Conservation (phyloP, 2,113 vertebrate species). For the Neolamprologus hecqui region DNA sequence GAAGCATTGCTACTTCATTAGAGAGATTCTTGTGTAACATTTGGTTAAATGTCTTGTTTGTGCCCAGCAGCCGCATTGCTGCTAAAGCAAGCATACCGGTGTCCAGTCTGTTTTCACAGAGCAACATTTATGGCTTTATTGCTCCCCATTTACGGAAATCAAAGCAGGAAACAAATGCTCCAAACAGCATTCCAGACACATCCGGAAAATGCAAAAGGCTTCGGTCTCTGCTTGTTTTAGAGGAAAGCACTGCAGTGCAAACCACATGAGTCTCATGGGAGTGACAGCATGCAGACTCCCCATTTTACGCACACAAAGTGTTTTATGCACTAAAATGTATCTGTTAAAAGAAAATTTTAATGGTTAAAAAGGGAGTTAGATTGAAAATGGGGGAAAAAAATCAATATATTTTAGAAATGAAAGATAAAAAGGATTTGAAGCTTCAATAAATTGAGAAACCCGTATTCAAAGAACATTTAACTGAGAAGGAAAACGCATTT, state of each 20-base stretch:
- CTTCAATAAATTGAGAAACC: background rate
- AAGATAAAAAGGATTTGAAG: background rate
- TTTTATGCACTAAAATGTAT: background rate
- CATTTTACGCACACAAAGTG: background rate
- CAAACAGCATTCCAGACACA: conserved; percentile 62
- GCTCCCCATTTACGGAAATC: conserved; percentile 66
- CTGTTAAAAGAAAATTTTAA: accelerated
- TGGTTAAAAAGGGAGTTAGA: background rate
- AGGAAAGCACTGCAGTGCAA: background rate
- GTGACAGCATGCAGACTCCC: background rate
- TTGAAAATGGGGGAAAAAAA: background rate
- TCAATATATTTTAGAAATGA: background rate
- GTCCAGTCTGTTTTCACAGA: conserved; percentile 58
- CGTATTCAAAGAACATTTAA: background rate
- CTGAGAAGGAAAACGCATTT: background rate
- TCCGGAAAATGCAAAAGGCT: conserved; percentile 44
- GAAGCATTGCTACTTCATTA: background rate
- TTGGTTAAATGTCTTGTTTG: background rate
- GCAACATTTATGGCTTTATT: conserved; percentile 65
- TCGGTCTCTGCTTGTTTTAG: background rate
- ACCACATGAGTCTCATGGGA: background rate
- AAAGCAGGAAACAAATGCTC: conserved; percentile 70
- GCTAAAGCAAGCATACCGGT: conserved; percentile 25
- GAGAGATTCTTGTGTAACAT: background rate
- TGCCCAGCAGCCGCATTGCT: background rate